These are phyloP conservation scores for Gallinago stenura DNA, from an alignment of 2,797 vertebrate species.

Conservation along the genomic window DNA sequence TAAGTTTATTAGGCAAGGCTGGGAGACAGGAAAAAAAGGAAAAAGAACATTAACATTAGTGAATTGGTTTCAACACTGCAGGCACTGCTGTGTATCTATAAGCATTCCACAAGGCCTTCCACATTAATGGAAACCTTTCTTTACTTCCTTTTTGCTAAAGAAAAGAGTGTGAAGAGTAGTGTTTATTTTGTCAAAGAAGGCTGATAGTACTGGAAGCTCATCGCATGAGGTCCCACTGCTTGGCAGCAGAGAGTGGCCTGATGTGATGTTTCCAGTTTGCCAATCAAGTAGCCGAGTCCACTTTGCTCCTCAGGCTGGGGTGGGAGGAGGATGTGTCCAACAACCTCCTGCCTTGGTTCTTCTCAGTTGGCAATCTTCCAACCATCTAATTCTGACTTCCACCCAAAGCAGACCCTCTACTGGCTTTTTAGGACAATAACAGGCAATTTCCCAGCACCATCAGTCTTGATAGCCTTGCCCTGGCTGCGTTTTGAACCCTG, in stretches of 20 bases:
- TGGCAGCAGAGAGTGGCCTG: rapidly evolving
- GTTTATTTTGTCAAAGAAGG: neutral
- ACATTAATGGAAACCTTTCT: neutral
- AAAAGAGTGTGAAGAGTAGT: neutral
- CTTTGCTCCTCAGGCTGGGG: rapidly evolving
- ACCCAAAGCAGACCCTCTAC: neutral
- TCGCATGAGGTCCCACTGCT: neutral
- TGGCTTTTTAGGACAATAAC: neutral
- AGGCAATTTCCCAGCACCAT: neutral
- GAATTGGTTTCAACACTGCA: neutral
- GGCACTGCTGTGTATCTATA: neutral
- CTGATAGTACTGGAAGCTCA: neutral
- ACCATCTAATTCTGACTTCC: neutral
- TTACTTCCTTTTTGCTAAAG: neutral
- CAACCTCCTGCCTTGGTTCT: neutral
- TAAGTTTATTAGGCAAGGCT: neutral
- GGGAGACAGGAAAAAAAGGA: rapidly evolving
- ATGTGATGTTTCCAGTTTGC: rapidly evolving
- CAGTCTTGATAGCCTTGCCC: neutral
- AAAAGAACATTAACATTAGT: neutral
- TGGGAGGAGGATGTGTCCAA: neutral
- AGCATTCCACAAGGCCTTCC: neutral
- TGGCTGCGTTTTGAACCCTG: neutral
- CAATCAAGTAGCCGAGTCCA: neutral
- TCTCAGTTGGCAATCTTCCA: neutral